Percentiles rank a stretch among this genome's conserved stretches.
These are phyloP conservation scores for Cerastoderma edule DNA, from an alignment of 2,888 invertebrate genomes.

Conservation along the genomic window DNA sequence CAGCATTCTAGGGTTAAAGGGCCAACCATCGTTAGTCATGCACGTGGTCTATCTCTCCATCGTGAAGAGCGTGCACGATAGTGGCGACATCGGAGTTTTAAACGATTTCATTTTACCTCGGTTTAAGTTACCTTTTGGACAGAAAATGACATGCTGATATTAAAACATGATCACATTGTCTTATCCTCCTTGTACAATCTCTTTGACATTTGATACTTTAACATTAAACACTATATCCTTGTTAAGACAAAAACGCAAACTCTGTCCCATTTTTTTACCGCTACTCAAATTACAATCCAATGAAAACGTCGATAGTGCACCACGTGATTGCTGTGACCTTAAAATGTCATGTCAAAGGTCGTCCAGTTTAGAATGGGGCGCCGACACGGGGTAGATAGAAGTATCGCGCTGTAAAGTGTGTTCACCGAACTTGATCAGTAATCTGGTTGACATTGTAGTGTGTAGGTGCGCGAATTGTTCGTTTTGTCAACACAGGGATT, in stretches of 20 bases:
- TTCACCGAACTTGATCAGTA: constrained; percentile 10
- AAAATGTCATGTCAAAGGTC: constrained; percentile 23
- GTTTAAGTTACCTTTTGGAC: too few species aligned
- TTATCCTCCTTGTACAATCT: not conserved
- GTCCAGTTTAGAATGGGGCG: not conserved
- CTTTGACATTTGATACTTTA: not conserved
- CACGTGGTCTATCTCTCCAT: too few species aligned
- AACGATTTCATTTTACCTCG: too few species aligned
- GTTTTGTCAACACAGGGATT: too few species aligned
- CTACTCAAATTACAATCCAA: not conserved
- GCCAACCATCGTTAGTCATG: too few species aligned
- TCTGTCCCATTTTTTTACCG: not conserved
- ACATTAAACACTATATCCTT: not conserved
- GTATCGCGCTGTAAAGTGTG: not conserved
- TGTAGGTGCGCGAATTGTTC: not conserved
- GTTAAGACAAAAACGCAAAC: constrained; percentile 6
- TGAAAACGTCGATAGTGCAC: not conserved
- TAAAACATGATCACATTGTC: too few species aligned
- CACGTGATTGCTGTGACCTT: constrained; percentile 16
- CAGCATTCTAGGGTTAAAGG: too few species aligned
- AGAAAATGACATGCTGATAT: too few species aligned
- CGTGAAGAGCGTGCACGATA: too few species aligned
- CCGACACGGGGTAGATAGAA: constrained; percentile 20
- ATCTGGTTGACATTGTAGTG: too few species aligned
- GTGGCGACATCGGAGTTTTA: too few species aligned